A percentile compares a stretch with the other conserved stretches of the same genome.
phyloP scores from a whole-genome alignment of 2,888 invertebrate genomes.

The Ecliptopera silaceata region DNA sequence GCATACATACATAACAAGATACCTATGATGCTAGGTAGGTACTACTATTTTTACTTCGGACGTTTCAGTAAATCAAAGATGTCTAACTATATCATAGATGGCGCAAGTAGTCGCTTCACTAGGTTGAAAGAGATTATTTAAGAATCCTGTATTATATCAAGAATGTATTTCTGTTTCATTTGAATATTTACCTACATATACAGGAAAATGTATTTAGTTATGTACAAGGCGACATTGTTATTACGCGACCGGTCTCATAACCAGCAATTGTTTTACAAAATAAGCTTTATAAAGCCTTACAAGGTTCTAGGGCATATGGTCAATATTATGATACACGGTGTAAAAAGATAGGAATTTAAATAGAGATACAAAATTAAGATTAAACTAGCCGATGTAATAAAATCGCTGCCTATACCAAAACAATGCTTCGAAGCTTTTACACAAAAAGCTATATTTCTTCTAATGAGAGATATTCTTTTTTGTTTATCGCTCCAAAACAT shows the following conservation, averaged over 20 bases:
- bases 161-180: constrained; percentile 2
- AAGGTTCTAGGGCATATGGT: constrained; percentile 52
- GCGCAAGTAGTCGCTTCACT: constrained; percentile 1
- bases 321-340: constrained; percentile 12
- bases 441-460: too few species aligned
- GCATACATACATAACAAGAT: too few species aligned
- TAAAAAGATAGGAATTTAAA: not conserved
- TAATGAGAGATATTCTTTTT: too few species aligned
- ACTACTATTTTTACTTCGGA: too few species aligned
- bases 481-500: too few species aligned
- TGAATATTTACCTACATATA: constrained; percentile 6
- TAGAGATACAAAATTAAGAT: too few species aligned
- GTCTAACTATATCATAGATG: constrained; percentile 2
- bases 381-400: too few species aligned
- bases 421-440: too few species aligned
- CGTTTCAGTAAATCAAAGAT: not conserved
- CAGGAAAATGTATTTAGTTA: constrained; percentile 5
- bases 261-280: constrained; percentile 43
- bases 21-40: too few species aligned
- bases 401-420: too few species aligned
- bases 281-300: constrained; percentile 44
- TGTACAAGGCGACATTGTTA: constrained; percentile 5
- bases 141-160: not conserved
- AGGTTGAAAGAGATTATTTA: not conserved
- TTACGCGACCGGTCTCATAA: constrained; percentile 34